Conservation (phyloP, 37 sponge, comb jelly and placozoan genomes). For the Aplysina aerophoba region DNA sequence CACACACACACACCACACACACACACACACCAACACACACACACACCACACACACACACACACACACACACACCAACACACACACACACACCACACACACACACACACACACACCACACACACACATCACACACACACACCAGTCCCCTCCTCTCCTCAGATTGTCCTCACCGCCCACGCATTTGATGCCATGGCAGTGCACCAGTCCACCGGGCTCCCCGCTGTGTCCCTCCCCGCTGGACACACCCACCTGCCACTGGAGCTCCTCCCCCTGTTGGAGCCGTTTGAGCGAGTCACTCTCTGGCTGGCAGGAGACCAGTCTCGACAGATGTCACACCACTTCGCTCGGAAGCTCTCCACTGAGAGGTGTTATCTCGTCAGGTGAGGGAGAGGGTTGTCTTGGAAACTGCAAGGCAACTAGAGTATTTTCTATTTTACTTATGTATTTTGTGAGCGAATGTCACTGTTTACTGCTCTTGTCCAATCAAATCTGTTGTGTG, state of each 20-base stretch:
- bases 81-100: no score
- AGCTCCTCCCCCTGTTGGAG: conserved; percentile 73
- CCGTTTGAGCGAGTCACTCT: conserved; percentile 66
- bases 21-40: no score
- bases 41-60: no score
- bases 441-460: background rate
- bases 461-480: no score
- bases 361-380: conserved; percentile 59
- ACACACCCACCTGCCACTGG: conserved; percentile 36
- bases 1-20: no score
- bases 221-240: conserved; percentile 59
- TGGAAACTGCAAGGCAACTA: background rate
- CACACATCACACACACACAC: no score
- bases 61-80: no score
- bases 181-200: conserved; percentile 74
- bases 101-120: no score
- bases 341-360: conserved; percentile 67
- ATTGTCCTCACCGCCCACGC: conserved; percentile 62
- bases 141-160: background rate
- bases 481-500: no score
- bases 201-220: conserved; percentile 60
- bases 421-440: background rate
- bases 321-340: conserved; percentile 57
- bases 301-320: conserved; percentile 58
- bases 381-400: conserved; percentile 19